Base-by-base conservation (phyloP, 2,888 invertebrate genomes). In the Bellardia pandia region DNA sequence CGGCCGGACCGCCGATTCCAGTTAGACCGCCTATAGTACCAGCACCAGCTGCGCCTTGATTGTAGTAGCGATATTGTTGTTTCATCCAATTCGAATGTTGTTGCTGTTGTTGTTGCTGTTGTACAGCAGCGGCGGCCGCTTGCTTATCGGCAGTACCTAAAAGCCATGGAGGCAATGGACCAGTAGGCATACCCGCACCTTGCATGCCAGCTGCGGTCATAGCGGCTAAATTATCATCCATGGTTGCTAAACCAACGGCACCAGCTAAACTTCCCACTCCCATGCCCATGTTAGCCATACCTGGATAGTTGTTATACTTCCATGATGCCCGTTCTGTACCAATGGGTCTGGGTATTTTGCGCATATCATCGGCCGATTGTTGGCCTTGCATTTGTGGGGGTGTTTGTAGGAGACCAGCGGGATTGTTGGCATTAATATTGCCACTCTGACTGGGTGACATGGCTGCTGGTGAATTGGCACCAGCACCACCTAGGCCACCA, bases 311-410 rank as follows among this genome's bases (percentile, higher is more conserved):
- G 77, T 92, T 92, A 84, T 92, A 93, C 83, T 93, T 93, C 93
- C 93, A 93, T 71, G 93, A 93, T 16, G 93, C 93, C 90, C 97
- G 95, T 94, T 97, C 97, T 0, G 97, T 97, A 89, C 97, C 97
- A 92, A 97, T 97, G 74, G 97, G 97, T 5, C 96, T 91, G 77
- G 96, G 96, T 90, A 94, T 93, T 90, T 94, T 93, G 48, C 94
- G 92, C 89, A 92, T 91, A 90, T 94, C 94, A 85, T 94, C 94
- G 53, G 89, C 89, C 16, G 89, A 89, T n/a, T 89, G 89, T 56
- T 89, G 88, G 58, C 88, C 89, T 56, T 87, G 87, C 68, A 89
- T 89, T 66, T 88, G 90, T 62, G 85, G 89, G 9, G 88, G 81
- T 66, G 88, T 88, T 68, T 88, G 89, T 30, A 81, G 68, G 9